Conservation (phyloP, 2,888 invertebrate species). For the Acrocyrtus sp. region DNA sequence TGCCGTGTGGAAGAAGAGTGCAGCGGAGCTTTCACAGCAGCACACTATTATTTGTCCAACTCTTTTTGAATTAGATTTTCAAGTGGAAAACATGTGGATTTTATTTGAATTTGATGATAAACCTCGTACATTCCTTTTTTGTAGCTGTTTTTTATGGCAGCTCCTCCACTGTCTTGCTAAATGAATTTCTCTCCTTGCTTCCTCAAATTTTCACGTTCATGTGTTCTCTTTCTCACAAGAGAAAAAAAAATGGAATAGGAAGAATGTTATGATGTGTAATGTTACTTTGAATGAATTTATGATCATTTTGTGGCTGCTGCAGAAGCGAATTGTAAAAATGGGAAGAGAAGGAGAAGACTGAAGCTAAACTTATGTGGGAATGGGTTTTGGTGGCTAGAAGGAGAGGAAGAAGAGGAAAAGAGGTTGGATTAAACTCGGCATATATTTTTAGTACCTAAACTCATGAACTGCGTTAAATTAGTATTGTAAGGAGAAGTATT, state of each 20-base stretch:
- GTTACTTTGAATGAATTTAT: constrained; percentile 46
- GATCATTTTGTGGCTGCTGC: constrained; percentile 37
- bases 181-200: not conserved
- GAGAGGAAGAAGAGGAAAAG: no score
- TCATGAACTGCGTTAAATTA: no score
- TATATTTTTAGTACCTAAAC: no score
- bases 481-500: no score
- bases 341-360: not conserved
- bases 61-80: no score
- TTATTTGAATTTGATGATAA: constrained; percentile 47
- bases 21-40: no score
- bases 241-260: constrained; percentile 4
- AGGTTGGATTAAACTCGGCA: no score
- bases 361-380: no score
- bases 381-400: no score
- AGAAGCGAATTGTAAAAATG: not conserved
- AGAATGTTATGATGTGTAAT: constrained; percentile 17
- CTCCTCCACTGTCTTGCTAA: no score
- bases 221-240: constrained; percentile 26
- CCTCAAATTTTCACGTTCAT: not conserved
- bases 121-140: constrained; percentile 8
- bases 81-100: constrained; percentile 39
- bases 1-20: no score
- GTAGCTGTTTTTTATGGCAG: not conserved
- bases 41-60: no score